These are phyloP conservation scores for Trachythela sp. DNA, from an alignment of 64 coral and sea anemone genomes.

Conservation along the genomic window DNA sequence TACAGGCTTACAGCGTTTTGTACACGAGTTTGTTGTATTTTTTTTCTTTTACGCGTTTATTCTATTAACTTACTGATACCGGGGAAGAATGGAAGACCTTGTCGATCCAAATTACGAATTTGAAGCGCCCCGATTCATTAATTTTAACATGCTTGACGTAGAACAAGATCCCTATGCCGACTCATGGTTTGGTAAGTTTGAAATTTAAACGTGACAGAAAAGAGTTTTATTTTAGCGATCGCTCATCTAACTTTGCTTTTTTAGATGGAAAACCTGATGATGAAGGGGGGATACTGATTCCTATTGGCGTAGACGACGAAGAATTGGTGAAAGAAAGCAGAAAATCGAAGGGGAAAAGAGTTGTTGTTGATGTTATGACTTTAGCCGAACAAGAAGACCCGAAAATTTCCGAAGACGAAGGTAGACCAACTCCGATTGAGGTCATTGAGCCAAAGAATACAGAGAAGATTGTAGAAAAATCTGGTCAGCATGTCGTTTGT, in stretches of 20 bases:
- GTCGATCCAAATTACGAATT: constrained; percentile 3
- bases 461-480: background rate
- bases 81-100: background rate
- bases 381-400: background rate
- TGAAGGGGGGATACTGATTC: background rate
- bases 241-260: background rate
- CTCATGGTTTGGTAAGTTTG: background rate
- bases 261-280: background rate
- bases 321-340: background rate
- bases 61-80: background rate
- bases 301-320: background rate
- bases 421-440: background rate
- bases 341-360: background rate
- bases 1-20: background rate
- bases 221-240: background rate
- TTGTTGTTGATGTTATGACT: background rate
- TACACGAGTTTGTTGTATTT: background rate
- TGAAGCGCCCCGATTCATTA: background rate
- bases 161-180: background rate
- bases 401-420: background rate
- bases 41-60: background rate
- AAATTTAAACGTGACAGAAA: background rate
- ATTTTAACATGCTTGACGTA: background rate
- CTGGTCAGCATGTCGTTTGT: background rate
- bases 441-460: background rate